Evolutionary conservation across 2,888 invertebrate genomes (phyloP).

Genomic region (Nemotelus pantherinus): DNA sequence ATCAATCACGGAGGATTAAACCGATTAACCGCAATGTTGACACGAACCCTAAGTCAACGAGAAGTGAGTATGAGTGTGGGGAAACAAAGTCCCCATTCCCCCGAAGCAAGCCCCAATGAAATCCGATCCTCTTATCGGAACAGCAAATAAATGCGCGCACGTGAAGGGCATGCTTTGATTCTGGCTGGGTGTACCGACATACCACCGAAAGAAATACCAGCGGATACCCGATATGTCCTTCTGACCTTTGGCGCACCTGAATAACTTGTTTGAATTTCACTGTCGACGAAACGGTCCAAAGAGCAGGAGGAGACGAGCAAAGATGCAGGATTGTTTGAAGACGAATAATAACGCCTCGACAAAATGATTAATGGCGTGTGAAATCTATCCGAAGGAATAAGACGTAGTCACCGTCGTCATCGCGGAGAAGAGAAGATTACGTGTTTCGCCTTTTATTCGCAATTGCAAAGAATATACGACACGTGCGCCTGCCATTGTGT

Average conservation of each 20-base stretch:
- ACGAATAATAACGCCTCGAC: slow-evolving; percentile 28
- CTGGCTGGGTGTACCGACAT: background rate
- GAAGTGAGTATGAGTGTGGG: background rate
- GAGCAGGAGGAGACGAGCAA: background rate
- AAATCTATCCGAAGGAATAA: slow-evolving; percentile 32
- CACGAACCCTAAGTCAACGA: slow-evolving; percentile 26
- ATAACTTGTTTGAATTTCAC: slow-evolving; percentile 12
- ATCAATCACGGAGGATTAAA: slow-evolving; percentile 34
- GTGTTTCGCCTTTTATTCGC: slow-evolving; percentile 4
- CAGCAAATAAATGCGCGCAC: slow-evolving; percentile 25
- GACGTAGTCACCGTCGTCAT: background rate
- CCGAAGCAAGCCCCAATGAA: background rate
- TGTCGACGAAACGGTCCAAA: background rate
- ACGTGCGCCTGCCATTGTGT: slow-evolving; percentile 28
- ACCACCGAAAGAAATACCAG: background rate
- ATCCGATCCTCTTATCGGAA: slow-evolving; percentile 12
- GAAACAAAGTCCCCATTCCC: background rate
- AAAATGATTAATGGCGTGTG: slow-evolving; percentile 40
- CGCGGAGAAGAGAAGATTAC: background rate
- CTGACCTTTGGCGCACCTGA: slow-evolving; percentile 39
- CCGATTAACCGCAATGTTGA: slow-evolving; percentile 32
- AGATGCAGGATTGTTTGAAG: background rate
- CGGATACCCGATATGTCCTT: slow-evolving; percentile 25
- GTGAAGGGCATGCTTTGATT: slow-evolving; percentile 24
- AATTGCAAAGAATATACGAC: slow-evolving; percentile 8